These are phyloP conservation scores for Melanotaenia nigrans DNA, from an alignment of 2,797 vertebrate species.

Conservation along the genomic window DNA sequence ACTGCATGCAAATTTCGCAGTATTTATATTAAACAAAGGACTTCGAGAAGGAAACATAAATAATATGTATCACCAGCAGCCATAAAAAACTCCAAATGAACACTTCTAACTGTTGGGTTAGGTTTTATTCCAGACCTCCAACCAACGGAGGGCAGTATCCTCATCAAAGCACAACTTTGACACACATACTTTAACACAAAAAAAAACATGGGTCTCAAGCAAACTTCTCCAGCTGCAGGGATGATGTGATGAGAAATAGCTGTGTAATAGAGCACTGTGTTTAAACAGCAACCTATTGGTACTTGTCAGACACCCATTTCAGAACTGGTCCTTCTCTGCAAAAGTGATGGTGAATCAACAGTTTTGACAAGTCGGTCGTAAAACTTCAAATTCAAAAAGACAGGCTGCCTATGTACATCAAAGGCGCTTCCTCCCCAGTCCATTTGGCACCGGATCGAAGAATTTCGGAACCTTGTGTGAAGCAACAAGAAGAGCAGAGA, in stretches of 20 bases:
- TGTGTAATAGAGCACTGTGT: slow-evolving; percentile 73
- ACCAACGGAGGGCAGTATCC: slow-evolving; percentile 29
- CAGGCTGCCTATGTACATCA: slow-evolving; percentile 69
- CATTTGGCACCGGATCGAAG: slow-evolving; percentile 78
- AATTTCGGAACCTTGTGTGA: slow-evolving; percentile 77
- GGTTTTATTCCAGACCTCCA: slow-evolving; percentile 6
- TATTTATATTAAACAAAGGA: too few relatives aligned
- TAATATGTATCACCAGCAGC: neutral
- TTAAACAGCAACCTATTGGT: slow-evolving; percentile 75
- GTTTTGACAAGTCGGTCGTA: slow-evolving; percentile 79
- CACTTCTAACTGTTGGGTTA: neutral
- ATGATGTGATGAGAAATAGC: slow-evolving; percentile 61
- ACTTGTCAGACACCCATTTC: slow-evolving; percentile 80
- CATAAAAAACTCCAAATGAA: neutral
- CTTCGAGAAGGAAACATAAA: neutral
- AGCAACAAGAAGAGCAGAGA: slow-evolving; percentile 54
- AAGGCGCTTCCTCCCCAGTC: slow-evolving; percentile 74
- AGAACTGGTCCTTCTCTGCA: slow-evolving; percentile 64
- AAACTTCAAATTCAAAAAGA: slow-evolving; percentile 72
- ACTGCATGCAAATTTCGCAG: too few relatives aligned
- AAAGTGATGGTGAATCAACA: slow-evolving; percentile 79
- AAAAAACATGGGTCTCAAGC: slow-evolving; percentile 20
- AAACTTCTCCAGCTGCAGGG: neutral
- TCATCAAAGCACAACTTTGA: neutral
- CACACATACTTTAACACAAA: neutral